Evolutionary conservation across 1,140 invertebrate species (phyloP), one percentile per base, ranked within the genome.

Genomic region (Argopecten irradians): DNA sequence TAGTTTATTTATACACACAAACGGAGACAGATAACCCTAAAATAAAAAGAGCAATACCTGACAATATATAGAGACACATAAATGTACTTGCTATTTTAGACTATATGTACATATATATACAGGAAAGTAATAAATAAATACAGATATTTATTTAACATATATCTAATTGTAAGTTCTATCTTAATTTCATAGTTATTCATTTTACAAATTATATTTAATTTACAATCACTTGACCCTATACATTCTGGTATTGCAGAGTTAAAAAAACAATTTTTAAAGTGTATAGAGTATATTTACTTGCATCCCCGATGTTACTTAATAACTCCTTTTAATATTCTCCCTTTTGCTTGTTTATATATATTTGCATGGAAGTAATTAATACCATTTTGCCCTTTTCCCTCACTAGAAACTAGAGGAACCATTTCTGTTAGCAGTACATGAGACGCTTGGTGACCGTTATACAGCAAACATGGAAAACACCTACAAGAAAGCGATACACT

Each of bases 381-480:
- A 5, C 1, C 35, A 9, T 55, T 91, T 19, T 87, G 16, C 11
- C 89, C 33, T 83, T 86, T 71, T 84, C 88, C 88, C 94, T 89
- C 94, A 97, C 7, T 97, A 98, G 98, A 98, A 97, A 97, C 98
- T 98, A 89, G 97, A 98, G 94, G 97, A 97, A 89, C 98, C 98
- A 11, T 99, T 99, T 96, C 96, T 99, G 92, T 97, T 97, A 90
- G 97, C 98, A 0, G 98, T 98, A 34, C 97, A 97, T 92, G 96
- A 97, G 83, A 98, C 98, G 0, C 96, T 98, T 32, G 98, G 97
- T 0, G 98, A 99, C 92, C 96, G 98, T 36, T 98, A 98, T 95
- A 98, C 98, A 16, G 97, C 97, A 46, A 98, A 98, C 95, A 98
- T 98, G 85, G 97, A 98, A 93, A 97, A 96, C 91, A 98, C 98